These are phyloP conservation scores for Intellagama lesueurii DNA, from an alignment of 2,797 vertebrate genomes.

Conservation along the genomic window DNA sequence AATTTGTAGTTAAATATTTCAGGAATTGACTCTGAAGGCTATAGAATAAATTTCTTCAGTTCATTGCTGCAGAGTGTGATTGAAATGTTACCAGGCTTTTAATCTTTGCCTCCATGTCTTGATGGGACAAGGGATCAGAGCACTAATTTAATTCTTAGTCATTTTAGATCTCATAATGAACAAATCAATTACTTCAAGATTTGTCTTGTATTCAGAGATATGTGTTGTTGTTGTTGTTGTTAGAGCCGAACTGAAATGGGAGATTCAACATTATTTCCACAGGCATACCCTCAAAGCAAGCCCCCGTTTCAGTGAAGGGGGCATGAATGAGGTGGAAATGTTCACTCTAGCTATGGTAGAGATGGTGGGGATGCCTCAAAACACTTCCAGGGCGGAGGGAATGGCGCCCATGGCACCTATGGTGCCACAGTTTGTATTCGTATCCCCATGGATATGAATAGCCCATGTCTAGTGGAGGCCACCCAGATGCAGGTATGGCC, in stretches of 20 bases:
- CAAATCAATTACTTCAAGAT: background rate
- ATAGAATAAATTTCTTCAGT: background rate
- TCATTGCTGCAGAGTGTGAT: background rate
- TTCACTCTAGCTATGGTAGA: background rate
- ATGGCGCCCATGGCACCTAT: too few relatives aligned
- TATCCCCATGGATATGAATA: too few relatives aligned
- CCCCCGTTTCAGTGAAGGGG: background rate
- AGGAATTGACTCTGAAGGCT: background rate
- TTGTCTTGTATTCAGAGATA: background rate
- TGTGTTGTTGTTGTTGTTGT: background rate
- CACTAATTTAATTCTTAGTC: background rate
- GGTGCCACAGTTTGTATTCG: too few relatives aligned
- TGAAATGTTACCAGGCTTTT: background rate
- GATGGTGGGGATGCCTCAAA: background rate
- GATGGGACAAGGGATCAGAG: too few relatives aligned
- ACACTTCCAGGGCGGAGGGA: background rate
- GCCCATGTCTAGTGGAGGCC: background rate
- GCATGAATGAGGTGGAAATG: background rate
- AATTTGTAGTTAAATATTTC: background rate
- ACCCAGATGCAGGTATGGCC: background rate
- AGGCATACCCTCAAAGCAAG: background rate
- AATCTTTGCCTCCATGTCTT: background rate
- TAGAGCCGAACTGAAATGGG: background rate
- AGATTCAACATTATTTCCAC: background rate
- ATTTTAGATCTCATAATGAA: constrained; percentile 17